These are phyloP conservation scores for Eupelmus urozonus DNA, from an alignment of 2,888 invertebrate species.

Conservation along the genomic window DNA sequence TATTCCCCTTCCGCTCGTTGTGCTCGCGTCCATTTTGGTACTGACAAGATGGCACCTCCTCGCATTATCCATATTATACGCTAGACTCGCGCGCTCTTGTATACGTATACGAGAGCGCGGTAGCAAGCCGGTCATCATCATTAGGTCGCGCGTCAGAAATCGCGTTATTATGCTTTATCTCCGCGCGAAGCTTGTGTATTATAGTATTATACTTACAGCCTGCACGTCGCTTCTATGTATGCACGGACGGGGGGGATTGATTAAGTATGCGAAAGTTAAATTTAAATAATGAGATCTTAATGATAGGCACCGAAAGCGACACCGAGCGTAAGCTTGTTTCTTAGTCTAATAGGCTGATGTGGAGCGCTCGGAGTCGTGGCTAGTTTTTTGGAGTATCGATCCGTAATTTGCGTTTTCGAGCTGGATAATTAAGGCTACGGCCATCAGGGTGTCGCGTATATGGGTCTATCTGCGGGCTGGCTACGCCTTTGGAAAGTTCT, in stretches of 20 bases:
- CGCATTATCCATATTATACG: constrained; percentile 73
- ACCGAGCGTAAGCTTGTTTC: not conserved
- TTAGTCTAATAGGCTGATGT: no score
- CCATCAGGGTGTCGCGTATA: not conserved
- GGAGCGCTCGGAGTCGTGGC: not conserved
- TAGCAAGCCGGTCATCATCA: constrained; percentile 76
- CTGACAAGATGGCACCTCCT: constrained; percentile 74
- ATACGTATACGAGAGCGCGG: constrained; percentile 67
- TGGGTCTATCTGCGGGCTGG: not conserved
- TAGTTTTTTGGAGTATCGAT: constrained; percentile 31
- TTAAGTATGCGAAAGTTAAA: constrained; percentile 76
- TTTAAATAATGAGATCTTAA: constrained; percentile 73
- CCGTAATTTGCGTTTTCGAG: constrained; percentile 44
- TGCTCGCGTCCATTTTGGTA: constrained; percentile 63
- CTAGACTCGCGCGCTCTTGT: constrained; percentile 63
- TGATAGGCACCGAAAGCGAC: constrained; percentile 47
- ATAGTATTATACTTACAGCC: no score
- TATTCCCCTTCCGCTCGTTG: constrained; percentile 55
- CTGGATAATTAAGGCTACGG: constrained; percentile 42
- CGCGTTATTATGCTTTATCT: constrained; percentile 77
- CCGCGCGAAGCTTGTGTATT: constrained; percentile 66
- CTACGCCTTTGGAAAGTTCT: constrained; percentile 17
- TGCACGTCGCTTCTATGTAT: not conserved
- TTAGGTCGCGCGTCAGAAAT: constrained; percentile 76
- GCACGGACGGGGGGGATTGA: constrained; percentile 58